Evolutionary conservation across 2,113 vertebrate species (phyloP).

Genomic region (Myiopsitta monachus): DNA sequence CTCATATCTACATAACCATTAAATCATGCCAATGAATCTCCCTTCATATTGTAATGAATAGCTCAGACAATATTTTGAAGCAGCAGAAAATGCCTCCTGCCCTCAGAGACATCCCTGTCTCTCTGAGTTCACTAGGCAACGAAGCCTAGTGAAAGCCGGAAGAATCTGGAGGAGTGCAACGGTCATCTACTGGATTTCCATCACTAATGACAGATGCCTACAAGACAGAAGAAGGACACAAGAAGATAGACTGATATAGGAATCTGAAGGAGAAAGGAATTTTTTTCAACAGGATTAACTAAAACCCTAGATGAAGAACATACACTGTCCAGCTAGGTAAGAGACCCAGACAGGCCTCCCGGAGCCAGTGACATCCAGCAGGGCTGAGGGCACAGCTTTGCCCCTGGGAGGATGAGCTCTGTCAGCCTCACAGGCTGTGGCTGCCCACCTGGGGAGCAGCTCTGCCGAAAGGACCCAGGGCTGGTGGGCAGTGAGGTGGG

Average conservation of each 20-base stretch:
- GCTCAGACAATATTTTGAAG: background rate
- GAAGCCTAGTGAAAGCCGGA: background rate
- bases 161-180: background rate
- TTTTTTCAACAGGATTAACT: background rate
- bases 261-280: background rate
- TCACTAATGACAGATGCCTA: background rate
- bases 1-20: background rate
- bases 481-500: background rate
- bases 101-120: accelerated
- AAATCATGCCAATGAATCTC: background rate
- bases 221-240: background rate
- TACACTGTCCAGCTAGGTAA: background rate
- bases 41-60: background rate
- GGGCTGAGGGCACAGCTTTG: background rate
- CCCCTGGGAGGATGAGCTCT: background rate
- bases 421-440: too few species aligned
- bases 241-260: background rate
- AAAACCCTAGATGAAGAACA: background rate
- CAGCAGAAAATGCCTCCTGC: background rate
- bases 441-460: background rate
- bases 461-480: background rate
- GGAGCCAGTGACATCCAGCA: background rate
- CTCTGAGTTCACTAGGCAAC: background rate
- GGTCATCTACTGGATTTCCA: background rate
- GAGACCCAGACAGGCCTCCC: background rate